A percentile compares a stretch with the other conserved stretches of the same genome.
phyloP scores from a whole-genome alignment of 2,113 vertebrate species.

The Mormyrus lacerda region DNA sequence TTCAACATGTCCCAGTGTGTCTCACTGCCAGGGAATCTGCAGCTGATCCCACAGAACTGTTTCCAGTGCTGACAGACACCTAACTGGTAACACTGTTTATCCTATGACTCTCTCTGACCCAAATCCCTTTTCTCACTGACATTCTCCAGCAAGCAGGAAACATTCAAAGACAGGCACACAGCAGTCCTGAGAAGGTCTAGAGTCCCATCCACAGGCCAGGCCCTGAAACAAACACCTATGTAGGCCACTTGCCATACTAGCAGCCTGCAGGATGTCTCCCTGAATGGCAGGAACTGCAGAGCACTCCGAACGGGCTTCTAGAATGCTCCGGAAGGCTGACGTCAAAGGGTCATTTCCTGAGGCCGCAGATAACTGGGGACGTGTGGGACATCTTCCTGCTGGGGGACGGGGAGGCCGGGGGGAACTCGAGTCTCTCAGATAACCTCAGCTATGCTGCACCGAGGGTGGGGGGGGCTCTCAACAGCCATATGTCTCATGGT shows the following conservation, averaged over 20 bases:
- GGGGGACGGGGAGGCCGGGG: neutral
- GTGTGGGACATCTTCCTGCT: neutral
- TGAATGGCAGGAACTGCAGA: slow-evolving; percentile 1
- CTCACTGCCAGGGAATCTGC: neutral
- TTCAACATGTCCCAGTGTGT: neutral
- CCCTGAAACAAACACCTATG: neutral
- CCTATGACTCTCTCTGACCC: neutral
- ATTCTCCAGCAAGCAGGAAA: neutral
- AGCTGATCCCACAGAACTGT: neutral
- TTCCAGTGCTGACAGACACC: neutral
- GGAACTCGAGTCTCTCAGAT: neutral
- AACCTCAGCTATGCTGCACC: neutral
- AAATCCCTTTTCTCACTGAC: neutral
- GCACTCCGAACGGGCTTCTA: neutral
- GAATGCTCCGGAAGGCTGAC: neutral
- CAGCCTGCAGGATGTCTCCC: neutral
- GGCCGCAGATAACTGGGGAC: neutral
- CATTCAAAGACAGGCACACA: neutral
- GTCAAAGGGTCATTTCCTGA: slow-evolving; percentile 1
- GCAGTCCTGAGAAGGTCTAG: neutral
- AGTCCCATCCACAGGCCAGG: neutral
- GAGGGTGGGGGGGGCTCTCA: neutral
- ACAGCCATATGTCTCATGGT: neutral
- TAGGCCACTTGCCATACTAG: neutral
- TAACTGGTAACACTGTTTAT: neutral